These are phyloP conservation scores for Centropristis striata DNA, from an alignment of 2,113 vertebrate species.

Conservation along the genomic window DNA sequence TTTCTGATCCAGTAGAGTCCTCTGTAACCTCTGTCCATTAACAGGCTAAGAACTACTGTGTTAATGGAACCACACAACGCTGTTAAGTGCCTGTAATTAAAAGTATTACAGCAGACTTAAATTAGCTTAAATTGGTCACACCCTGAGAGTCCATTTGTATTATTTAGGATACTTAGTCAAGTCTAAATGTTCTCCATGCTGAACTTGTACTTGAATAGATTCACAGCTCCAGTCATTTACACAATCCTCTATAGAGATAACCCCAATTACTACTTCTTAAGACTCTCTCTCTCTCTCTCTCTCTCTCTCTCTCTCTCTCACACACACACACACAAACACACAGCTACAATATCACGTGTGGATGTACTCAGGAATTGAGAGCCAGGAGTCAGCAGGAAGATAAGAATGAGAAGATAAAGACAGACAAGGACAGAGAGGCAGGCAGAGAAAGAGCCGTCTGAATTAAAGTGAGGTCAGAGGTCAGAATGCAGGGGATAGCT, in stretches of 20 bases:
- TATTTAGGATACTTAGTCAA: constrained; percentile 56
- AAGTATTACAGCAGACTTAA: constrained; percentile 23
- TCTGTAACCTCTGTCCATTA: background rate
- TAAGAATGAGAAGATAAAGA: constrained; percentile 55
- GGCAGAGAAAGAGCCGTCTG: constrained; percentile 28
- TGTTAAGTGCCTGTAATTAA: constrained; percentile 50
- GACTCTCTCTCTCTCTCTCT: background rate
- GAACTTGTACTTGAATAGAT: constrained; percentile 58
- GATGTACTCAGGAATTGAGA: constrained; percentile 35
- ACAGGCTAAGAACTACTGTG: background rate
- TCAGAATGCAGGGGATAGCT: constrained; percentile 46
- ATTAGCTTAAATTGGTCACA: constrained; percentile 51
- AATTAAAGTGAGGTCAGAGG: constrained; percentile 66
- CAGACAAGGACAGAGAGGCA: constrained; percentile 14
- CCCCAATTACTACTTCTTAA: constrained; percentile 72
- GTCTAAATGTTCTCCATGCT: constrained; percentile 49
- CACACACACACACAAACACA: constrained; percentile 15
- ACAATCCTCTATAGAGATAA: constrained; percentile 71
- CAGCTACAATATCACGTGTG: constrained; percentile 35
- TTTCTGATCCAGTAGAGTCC: background rate
- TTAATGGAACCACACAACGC: constrained; percentile 22
- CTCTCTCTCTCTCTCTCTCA: background rate
- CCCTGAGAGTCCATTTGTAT: constrained; percentile 54
- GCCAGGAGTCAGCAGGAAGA: constrained; percentile 26
- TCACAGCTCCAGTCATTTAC: constrained; percentile 58